These are phyloP conservation scores for Cephus rjabovi DNA, from an alignment of 2,888 invertebrate species.

Conservation along the genomic window DNA sequence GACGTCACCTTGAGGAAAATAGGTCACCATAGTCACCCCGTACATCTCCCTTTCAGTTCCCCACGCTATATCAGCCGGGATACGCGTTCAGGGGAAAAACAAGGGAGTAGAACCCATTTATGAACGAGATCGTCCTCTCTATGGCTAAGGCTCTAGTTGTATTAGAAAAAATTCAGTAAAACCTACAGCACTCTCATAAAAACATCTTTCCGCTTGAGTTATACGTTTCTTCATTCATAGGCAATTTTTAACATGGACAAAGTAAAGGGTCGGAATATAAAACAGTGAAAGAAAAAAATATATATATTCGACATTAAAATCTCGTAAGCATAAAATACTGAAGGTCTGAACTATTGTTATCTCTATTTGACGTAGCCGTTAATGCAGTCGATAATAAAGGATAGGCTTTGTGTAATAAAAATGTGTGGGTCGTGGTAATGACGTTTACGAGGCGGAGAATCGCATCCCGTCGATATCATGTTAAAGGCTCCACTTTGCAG, in stretches of 20 bases:
- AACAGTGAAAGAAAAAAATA: not conserved
- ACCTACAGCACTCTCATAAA: not conserved
- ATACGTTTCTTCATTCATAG: not conserved
- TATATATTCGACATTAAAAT: not conserved
- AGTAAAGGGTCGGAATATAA: not conserved
- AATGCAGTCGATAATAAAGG: not conserved
- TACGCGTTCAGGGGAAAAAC: not conserved
- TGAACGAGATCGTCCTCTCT: not conserved
- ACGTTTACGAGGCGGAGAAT: not conserved
- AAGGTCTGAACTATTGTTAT: not conserved
- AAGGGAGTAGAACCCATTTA: not conserved
- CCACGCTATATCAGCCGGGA: not conserved
- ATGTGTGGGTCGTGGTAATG: not conserved
- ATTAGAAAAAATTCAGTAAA: not conserved
- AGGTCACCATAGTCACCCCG: constrained; percentile 39
- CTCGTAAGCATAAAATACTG: not conserved
- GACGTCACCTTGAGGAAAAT: constrained; percentile 46
- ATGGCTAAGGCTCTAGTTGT: not conserved
- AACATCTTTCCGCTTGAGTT: not conserved
- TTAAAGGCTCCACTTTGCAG: not conserved
- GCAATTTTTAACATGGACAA: not conserved
- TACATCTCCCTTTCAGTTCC: constrained; percentile 10
- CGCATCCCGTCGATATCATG: not conserved
- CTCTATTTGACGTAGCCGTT: not conserved
- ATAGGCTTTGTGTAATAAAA: not conserved